Conservation (phyloP, 2,888 invertebrate species). For the Noctuana brunneofusca region DNA sequence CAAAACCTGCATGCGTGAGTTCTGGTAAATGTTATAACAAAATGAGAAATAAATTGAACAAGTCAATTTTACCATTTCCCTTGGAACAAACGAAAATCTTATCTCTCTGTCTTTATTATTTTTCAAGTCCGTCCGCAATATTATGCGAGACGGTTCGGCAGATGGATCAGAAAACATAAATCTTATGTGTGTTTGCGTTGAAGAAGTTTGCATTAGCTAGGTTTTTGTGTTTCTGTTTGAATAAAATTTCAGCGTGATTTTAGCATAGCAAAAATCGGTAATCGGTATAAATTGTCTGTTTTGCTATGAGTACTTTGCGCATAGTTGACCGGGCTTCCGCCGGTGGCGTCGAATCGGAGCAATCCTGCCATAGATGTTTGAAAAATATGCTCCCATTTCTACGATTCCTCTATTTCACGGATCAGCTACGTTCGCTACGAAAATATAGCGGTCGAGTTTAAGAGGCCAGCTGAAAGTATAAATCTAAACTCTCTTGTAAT, state of each 20-base stretch:
- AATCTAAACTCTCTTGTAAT: conserved; percentile 16
- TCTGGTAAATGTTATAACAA: no score
- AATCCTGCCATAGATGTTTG: conserved; percentile 59
- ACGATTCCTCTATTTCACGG: conserved; percentile 37
- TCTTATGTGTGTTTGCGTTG: conserved; percentile 67
- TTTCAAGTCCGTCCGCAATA: conserved; percentile 75
- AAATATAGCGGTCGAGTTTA: conserved; percentile 29
- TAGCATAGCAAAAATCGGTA: no score
- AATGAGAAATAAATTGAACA: conserved; percentile 73
- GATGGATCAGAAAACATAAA: conserved; percentile 79
- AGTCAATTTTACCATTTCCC: conserved; percentile 65
- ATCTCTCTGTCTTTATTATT: conserved; percentile 74
- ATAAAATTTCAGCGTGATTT: conserved; percentile 41
- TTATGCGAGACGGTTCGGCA: conserved; percentile 72
- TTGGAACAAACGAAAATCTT: conserved; percentile 70
- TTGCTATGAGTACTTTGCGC: no score
- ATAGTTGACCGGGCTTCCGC: conserved; percentile 65
- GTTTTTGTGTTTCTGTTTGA: no score
- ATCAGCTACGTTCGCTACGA: conserved; percentile 36
- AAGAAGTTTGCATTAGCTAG: not conserved
- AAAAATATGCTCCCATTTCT: conserved; percentile 46
- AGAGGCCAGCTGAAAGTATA: conserved; percentile 19
- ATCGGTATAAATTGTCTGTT: no score
- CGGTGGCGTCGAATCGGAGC: conserved; percentile 51
- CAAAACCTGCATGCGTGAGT: no score